Evolutionary conservation across 2,797 vertebrate genomes (phyloP).

Genomic region (Dicrostonyx torquatus): DNA sequence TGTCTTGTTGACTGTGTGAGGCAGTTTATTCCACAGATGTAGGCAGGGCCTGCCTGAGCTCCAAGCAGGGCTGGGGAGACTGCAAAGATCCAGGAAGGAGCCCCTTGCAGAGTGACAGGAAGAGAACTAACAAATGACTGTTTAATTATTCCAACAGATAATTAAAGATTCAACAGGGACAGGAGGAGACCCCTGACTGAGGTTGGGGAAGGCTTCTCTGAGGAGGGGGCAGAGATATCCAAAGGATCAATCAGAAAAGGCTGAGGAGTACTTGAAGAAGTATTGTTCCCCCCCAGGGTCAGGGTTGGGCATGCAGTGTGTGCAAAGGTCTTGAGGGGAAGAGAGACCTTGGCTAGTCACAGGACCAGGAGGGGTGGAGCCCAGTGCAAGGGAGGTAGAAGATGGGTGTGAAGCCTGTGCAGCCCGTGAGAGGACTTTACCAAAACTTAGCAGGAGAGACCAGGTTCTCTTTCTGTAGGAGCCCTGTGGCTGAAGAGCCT

Average conservation of each 20-base stretch:
- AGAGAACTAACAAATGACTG: background rate
- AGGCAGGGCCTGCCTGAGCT: background rate
- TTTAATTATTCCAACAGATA: background rate
- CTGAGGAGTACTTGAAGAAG: background rate
- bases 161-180: background rate
- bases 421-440: background rate
- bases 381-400: no score
- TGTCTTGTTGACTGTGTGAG: no score
- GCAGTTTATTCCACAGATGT: background rate
- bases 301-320: background rate
- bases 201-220: background rate
- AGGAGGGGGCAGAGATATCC: background rate
- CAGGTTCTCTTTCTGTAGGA: background rate
- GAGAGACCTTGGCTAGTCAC: background rate
- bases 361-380: background rate
- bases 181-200: background rate
- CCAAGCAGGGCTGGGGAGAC: background rate
- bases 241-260: rapidly evolving
- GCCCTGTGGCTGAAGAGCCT: background rate
- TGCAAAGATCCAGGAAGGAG: background rate
- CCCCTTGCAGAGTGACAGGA: background rate
- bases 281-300: background rate
- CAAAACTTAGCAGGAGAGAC: rapidly evolving
- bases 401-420: rapidly evolving
- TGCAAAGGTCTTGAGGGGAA: background rate